Conservation (phyloP, 1,140 invertebrate genomes). For the Zaprionus gabonicus region DNA sequence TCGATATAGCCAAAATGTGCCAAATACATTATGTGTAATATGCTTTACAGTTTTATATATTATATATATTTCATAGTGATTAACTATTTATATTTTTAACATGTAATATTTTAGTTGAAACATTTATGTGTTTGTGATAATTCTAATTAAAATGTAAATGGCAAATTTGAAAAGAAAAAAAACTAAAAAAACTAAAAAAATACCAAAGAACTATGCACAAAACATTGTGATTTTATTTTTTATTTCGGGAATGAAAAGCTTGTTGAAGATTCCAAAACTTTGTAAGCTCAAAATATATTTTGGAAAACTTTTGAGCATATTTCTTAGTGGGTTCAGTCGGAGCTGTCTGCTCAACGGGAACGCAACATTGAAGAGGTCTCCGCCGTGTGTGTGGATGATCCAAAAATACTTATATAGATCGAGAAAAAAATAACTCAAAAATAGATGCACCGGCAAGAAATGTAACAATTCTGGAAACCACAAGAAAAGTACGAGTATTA, state of each 20-base stretch:
- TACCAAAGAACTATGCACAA: constrained; percentile 1
- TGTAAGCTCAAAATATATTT: constrained; percentile 50
- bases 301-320: constrained; percentile 69
- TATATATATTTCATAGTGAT: constrained; percentile 57
- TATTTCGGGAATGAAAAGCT: not conserved
- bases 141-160: constrained; percentile 60
- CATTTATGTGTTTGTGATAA: constrained; percentile 79
- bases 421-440: constrained; percentile 33
- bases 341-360: constrained; percentile 42
- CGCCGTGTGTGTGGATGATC: constrained; percentile 39
- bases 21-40: constrained; percentile 53
- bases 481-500: not conserved
- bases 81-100: constrained; percentile 68
- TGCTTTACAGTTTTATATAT: constrained; percentile 36
- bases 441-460: constrained; percentile 17
- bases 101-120: constrained; percentile 65
- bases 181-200: not conserved
- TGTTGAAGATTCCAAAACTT: constrained; percentile 39
- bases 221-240: not conserved
- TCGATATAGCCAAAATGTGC: constrained; percentile 51
- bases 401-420: constrained; percentile 56
- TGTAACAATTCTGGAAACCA: constrained; percentile 9
- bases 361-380: constrained; percentile 23
- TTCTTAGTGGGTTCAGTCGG: constrained; percentile 47
- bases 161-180: constrained; percentile 28